A percentile compares a stretch with the other conserved stretches of the same genome.
phyloP scores from a whole-genome alignment of 2,797 vertebrate genomes.

The Cryptoprocta ferox region DNA sequence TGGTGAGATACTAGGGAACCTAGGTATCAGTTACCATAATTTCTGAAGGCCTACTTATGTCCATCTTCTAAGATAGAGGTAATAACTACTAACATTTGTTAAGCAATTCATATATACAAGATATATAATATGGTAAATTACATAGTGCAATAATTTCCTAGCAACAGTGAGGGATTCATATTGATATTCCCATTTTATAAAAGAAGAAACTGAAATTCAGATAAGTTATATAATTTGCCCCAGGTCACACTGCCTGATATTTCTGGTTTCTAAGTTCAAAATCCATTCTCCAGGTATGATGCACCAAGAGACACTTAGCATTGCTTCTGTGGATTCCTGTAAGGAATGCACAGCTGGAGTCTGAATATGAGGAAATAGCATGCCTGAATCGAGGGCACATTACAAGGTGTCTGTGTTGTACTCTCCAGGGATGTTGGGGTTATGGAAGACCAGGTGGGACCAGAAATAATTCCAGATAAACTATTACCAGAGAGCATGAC shows the following conservation, averaged over 20 bases:
- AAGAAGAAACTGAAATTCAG: not conserved
- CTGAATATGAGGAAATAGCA: not conserved
- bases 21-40: not conserved
- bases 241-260: not conserved
- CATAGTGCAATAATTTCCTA: not conserved
- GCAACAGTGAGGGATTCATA: not conserved
- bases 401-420: not conserved
- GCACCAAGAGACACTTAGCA: not conserved
- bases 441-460: not conserved
- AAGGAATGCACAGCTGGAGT: not conserved
- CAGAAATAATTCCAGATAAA: not conserved
- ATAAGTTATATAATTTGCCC: not conserved
- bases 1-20: not conserved
- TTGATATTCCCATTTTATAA: not conserved
- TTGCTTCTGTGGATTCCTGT: not conserved
- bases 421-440: not conserved
- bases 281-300: not conserved
- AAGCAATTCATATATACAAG: not conserved
- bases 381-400: not conserved
- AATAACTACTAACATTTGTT: not conserved
- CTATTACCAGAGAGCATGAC: not conserved
- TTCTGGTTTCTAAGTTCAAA: conserved; percentile 14
- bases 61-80: not conserved
- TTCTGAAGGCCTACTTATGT: not conserved
- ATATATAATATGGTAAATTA: too few species aligned